Base-by-base conservation (phyloP, 2,113 vertebrate species). In the Bufo gargarizans region DNA sequence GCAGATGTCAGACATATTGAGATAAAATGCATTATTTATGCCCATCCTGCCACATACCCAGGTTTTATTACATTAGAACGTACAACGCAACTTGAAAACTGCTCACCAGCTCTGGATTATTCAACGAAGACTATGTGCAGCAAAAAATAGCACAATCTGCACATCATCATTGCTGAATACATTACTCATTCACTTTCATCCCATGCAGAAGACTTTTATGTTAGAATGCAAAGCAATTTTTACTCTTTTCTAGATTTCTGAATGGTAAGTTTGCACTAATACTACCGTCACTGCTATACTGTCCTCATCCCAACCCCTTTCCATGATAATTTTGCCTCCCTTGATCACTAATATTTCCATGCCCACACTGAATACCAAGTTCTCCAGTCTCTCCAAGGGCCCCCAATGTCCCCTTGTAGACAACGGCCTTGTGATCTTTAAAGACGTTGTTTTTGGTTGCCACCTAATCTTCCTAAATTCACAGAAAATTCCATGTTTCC, bases 11-110 rank as follows among this genome's bases (percentile, higher is more conserved):
- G 65, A 84, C 47, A 71, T 84, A 84, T 55, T 84, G 65, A 69
- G 71, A 69, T 55, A 33, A 55, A 71, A 71, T 71, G 50, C 50
- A 84, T 84, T 84, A 84, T 84, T 84, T 22, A 84, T 84, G 4
- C 65, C 11, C 20, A 33, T 53, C 47, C 49, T 71, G 65, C 63
- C 47, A 55, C 17, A 69, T 16, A 10, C 5, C 63, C 50, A 20
- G n/a, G 50, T 84, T 84, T 55, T 50, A 84, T 84, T 49, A 67
- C 82, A 69, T 67, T 67, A 50, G 11, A 61, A 47, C 14, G 14
- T 43, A 53, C 74, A 12, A 10, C 7, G 14, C 3, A 33, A 45
- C 43, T 74, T 58, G 19, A 61, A 79, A 82, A 63, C 33, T 16
- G 53, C 22, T 80, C n/a, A 16, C 13, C 22, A 33, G 6, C 12